These are phyloP conservation scores for Halisarca cf. caerulea DNA, from an alignment of 37 sponge, comb jelly and placozoan species.

Conservation along the genomic window DNA sequence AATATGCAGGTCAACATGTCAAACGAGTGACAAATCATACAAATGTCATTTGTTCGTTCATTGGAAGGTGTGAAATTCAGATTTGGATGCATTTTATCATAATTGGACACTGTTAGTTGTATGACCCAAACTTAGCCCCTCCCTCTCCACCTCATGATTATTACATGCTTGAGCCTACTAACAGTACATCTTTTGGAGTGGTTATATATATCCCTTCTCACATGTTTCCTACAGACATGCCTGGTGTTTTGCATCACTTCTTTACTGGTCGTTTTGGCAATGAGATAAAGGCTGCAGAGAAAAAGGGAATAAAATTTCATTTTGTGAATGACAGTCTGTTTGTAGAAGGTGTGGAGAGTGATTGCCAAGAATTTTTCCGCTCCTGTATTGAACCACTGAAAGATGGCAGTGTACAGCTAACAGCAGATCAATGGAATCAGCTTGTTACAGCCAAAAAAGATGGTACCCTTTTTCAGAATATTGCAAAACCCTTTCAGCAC, in stretches of 20 bases:
- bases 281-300: not conserved
- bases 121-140: too few species aligned
- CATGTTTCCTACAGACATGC: not conserved
- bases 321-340: not conserved
- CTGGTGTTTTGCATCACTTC: not conserved
- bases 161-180: too few species aligned
- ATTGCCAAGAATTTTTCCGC: not conserved
- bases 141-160: too few species aligned
- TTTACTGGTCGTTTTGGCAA: not conserved
- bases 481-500: slow-evolving; percentile 30
- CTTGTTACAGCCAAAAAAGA: slow-evolving; percentile 40
- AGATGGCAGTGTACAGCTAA: slow-evolving; percentile 8
- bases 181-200: too few species aligned
- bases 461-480: slow-evolving; percentile 30
- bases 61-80: too few species aligned
- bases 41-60: too few species aligned
- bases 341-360: not conserved
- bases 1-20: too few species aligned
- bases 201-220: too few species aligned
- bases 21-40: too few species aligned
- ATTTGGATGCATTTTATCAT: too few species aligned
- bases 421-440: slow-evolving; percentile 43
- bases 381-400: not conserved
- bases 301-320: not conserved
- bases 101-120: too few species aligned